Evolutionary conservation across 2,797 vertebrate genomes (phyloP).

Genomic region (Micrastur ruficollis): DNA sequence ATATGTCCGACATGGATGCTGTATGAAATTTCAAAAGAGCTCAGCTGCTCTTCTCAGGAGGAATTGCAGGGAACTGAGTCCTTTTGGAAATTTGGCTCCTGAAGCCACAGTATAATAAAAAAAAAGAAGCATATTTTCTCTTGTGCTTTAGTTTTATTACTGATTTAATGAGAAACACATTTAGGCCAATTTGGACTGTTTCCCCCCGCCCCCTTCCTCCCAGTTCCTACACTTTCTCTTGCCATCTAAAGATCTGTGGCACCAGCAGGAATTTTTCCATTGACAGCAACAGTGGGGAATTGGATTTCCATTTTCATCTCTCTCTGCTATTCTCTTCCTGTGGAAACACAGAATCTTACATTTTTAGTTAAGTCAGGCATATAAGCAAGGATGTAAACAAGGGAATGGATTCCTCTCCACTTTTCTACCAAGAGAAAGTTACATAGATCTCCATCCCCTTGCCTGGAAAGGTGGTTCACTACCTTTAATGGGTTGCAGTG

Average conservation of each 20-base stretch:
- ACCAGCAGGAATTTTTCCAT: not conserved
- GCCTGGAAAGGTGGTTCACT: not conserved
- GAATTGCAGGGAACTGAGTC: not conserved
- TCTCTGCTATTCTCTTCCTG: not conserved
- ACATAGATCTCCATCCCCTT: not conserved
- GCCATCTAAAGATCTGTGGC: not conserved
- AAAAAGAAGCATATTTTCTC: not conserved
- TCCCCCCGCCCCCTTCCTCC: accelerated
- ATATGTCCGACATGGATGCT: not conserved
- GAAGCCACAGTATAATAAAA: not conserved
- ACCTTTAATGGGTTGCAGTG: not conserved
- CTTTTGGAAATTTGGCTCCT: not conserved
- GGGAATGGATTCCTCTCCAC: accelerated
- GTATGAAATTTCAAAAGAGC: not conserved
- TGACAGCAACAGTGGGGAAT: not conserved
- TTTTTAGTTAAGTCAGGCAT: not conserved
- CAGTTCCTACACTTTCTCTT: not conserved
- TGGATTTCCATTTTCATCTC: not conserved
- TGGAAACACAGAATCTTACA: not conserved
- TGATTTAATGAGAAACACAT: not conserved
- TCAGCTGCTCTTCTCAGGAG: not conserved
- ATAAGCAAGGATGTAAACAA: not conserved
- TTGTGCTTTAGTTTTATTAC: not conserved
- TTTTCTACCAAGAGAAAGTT: not conserved
- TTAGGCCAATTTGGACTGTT: not conserved